Evolutionary conservation across 2,113 vertebrate genomes (phyloP).

Genomic region (Columbina picui): DNA sequence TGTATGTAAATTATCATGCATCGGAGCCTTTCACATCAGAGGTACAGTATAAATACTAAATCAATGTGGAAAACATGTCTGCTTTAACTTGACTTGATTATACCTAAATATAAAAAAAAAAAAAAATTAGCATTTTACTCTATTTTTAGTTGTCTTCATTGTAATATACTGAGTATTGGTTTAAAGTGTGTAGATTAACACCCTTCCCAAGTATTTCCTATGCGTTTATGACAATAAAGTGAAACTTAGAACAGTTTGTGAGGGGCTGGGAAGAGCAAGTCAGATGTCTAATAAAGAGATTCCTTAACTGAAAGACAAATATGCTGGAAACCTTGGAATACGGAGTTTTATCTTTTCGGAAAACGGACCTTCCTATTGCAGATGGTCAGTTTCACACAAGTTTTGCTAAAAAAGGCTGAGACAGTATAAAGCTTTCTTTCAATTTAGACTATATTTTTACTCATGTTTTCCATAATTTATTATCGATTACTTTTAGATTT

Average conservation of each 20-base stretch:
- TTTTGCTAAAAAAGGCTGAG: neutral
- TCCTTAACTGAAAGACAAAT: neutral
- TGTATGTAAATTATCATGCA: conserved; percentile 84
- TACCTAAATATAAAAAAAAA: conserved; percentile 81
- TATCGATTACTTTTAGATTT: conserved; percentile 76
- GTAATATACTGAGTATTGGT: conserved; percentile 70
- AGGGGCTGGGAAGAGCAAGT: neutral
- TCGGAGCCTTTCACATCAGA: conserved; percentile 73
- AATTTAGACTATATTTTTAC: conserved; percentile 59
- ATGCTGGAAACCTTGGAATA: neutral
- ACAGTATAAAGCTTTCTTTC: conserved; percentile 1
- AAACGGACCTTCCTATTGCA: neutral
- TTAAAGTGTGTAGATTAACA: conserved; percentile 65
- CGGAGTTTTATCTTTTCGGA: neutral
- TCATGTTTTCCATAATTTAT: conserved; percentile 40
- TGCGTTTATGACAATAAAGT: conserved; percentile 15
- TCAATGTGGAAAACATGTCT: conserved; percentile 77
- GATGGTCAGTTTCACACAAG: neutral
- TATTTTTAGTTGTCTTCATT: conserved; percentile 80
- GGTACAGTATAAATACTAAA: conserved; percentile 78
- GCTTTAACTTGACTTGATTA: conserved; percentile 79
- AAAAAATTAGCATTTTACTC: conserved; percentile 78
- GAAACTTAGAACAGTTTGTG: neutral
- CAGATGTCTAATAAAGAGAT: neutral
- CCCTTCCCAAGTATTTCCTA: conserved; percentile 24